Base-by-base conservation (phyloP, 2,888 invertebrate genomes). In the Cataglyphis albicans region DNA sequence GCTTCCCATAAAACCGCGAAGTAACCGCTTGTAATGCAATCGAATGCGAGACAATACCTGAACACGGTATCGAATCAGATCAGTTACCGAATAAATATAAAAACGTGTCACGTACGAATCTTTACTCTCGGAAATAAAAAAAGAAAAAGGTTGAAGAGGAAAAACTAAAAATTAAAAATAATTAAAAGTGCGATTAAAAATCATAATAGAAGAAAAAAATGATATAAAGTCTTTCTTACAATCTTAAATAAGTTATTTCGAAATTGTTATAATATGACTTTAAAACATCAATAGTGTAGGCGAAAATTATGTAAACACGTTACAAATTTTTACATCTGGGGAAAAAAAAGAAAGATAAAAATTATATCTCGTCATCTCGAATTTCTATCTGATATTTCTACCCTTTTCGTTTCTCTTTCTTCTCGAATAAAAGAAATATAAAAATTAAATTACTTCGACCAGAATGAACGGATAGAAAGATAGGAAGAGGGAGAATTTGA, bases 1-100 rank as follows among this genome's bases (percentile, higher is more conserved):
- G 55, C 57, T 68, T 32, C 44, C 18, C 32, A 44, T 44, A 35
- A 52, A 68, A 44, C 59, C 12, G 44, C 18, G 18, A 59, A 59
- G 32, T 70, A 70, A 59, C 59, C 68, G 32, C 57, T 61, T 70
- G 35, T 61, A 68, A 78, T 44, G 21, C 59, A 78, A 78, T 68
- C 70, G 44, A 80, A 70, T 35, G 59, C 10, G 18, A 80, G 59
- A 59, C 70, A 35, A 78, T 80, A 48, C n/a, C 10, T n/a, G 52
- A 32, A 32, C 32, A 32, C 10, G 32, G 0, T 25, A 18, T 35
- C 4, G 29, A 9, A 52, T 5, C 15, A 38, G 18, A 55, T 78
- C 68, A 32, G 6, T 44, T 32, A 68, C 44, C 12, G 21, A 57
- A 0, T 18, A 35, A 25, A 18, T 44, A 7, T 15, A 15, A 9